Percentiles rank a stretch among this genome's conserved stretches.
phyloP scores from a whole-genome alignment of 2,888 invertebrate genomes.

The Cepaea hortensis region DNA sequence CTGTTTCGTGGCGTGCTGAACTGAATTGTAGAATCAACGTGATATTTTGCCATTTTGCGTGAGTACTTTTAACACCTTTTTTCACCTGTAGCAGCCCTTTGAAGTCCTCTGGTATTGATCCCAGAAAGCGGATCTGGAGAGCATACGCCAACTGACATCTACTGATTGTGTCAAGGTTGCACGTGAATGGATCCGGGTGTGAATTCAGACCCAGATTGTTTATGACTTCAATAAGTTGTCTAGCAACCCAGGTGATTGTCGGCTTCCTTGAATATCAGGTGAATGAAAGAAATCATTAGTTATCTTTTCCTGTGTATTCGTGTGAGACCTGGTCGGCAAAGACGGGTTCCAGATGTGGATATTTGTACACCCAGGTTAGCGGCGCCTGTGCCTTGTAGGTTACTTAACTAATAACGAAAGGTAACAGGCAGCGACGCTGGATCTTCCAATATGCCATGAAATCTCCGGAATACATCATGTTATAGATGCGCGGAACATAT shows the following conservation, averaged over 20 bases:
- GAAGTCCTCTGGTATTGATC: background rate
- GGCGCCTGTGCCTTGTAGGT: too few relatives aligned
- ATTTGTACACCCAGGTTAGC: background rate
- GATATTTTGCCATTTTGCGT: background rate
- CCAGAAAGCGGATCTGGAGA: background rate
- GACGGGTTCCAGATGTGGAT: background rate
- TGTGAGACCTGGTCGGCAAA: background rate
- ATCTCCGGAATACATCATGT: too few relatives aligned
- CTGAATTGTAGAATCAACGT: background rate
- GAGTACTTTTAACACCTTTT: background rate
- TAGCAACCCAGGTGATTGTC: background rate
- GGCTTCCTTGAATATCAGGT: background rate
- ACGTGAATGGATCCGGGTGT: background rate
- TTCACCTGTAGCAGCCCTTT: background rate
- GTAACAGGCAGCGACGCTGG: too few relatives aligned
- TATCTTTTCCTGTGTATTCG: background rate
- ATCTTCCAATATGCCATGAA: too few relatives aligned
- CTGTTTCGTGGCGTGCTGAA: background rate
- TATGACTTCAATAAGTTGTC: background rate
- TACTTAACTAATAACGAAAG: too few relatives aligned
- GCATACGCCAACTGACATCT: background rate
- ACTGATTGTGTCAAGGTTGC: background rate
- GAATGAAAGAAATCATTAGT: conserved; percentile 3
- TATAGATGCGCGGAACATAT: too few relatives aligned
- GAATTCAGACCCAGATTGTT: background rate